phyloP scores from a whole-genome alignment of 2,113 vertebrate species.

The Grammomys surdaster region DNA sequence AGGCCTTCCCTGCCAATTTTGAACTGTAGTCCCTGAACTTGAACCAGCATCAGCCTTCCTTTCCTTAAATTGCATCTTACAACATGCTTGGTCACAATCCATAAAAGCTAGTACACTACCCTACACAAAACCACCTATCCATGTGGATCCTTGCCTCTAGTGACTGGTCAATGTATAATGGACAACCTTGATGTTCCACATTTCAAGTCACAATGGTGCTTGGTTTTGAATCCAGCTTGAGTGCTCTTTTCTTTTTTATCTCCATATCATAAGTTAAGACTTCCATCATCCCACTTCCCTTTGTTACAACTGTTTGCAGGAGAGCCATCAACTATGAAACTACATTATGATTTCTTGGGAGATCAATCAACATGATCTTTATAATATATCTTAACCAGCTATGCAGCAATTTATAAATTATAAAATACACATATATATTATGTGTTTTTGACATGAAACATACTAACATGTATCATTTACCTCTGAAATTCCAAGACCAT shows the following conservation, averaged over 20 bases:
- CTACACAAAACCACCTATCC: not conserved
- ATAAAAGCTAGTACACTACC: not conserved
- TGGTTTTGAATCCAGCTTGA: not conserved
- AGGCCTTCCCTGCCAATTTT: not conserved
- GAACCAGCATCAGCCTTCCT: too few species aligned
- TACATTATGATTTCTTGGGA: not conserved
- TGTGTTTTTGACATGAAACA: constrained; percentile 35
- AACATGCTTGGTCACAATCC: not conserved
- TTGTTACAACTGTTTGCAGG: not conserved
- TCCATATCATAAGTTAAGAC: not conserved
- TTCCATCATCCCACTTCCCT: not conserved
- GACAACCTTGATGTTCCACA: not conserved
- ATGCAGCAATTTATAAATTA: not conserved
- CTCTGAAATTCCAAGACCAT: not conserved
- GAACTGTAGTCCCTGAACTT: not conserved
- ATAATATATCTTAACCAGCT: not conserved
- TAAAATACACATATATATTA: not conserved
- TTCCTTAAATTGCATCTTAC: not conserved
- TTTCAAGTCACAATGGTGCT: accelerated
- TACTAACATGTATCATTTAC: not conserved
- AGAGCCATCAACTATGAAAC: not conserved
- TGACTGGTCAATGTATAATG: accelerated
- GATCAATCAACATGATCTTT: not conserved
- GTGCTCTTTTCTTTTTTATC: not conserved
- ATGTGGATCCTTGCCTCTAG: accelerated